Evolutionary conservation across 2,113 vertebrate genomes (phyloP).

Genomic region (Xyliphius kryptos): DNA sequence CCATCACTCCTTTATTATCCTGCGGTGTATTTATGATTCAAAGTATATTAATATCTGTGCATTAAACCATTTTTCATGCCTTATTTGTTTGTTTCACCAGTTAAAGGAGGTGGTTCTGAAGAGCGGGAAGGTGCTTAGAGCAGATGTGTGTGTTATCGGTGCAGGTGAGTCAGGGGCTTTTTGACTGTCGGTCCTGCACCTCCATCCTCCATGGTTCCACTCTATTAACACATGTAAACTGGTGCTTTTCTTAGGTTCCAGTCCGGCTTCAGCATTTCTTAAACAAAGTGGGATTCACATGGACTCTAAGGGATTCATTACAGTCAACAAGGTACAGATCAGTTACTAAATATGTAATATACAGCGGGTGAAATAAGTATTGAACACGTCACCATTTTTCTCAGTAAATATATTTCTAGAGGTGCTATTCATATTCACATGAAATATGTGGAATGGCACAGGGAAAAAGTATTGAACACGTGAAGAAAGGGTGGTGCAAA

Average conservation of each 20-base stretch:
- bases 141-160: slow-evolving; percentile 90
- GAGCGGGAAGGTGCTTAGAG: slow-evolving; percentile 89
- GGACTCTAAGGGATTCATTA: slow-evolving; percentile 88
- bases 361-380: too few relatives aligned
- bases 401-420: too few relatives aligned
- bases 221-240: neutral
- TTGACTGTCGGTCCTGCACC: neutral
- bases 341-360: neutral
- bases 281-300: slow-evolving; percentile 85
- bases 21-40: too few relatives aligned
- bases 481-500: too few relatives aligned
- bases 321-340: slow-evolving; percentile 84
- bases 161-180: slow-evolving; percentile 69
- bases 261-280: slow-evolving; percentile 85
- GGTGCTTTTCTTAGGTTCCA: slow-evolving; percentile 64
- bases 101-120: slow-evolving; percentile 97
- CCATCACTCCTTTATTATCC: too few relatives aligned
- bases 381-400: too few relatives aligned
- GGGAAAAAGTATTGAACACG: too few relatives aligned
- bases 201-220: neutral
- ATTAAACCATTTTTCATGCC: too few relatives aligned
- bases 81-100: slow-evolving; percentile 52
- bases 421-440: too few relatives aligned
- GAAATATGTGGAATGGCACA: too few relatives aligned
- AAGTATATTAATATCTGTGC: too few relatives aligned